Base-by-base conservation (phyloP, 2,797 vertebrate genomes). In the Sebastes goodei region DNA sequence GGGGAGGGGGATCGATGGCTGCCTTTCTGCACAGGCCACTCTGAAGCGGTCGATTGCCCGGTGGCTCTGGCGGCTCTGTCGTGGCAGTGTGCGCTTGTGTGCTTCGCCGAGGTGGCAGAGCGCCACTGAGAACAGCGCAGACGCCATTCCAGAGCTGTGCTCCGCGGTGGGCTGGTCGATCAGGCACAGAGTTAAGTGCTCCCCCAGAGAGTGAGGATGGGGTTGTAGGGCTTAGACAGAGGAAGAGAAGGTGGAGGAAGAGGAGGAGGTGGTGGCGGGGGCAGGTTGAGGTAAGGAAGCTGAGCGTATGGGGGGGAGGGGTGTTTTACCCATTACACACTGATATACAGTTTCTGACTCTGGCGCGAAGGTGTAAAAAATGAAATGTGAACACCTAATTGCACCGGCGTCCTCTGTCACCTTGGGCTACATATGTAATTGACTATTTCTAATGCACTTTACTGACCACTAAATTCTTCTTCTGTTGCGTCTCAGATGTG, bases 181-280 rank as follows among this genome's bases (percentile, higher is more conserved):
- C 92, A 88, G 93, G 94, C 94, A 95, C 94, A 94, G 95, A 95
- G 96, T 94, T 96, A 96, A 96, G 96, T 96, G 96, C 95, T 95
- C 92, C 94, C 94, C 95, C 92, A 89, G 93, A 92, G 94, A 94
- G 94, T 57, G 79, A 88, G 82, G 84, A 90, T 70, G 80, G 93
- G 88, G 91, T 93, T 83, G 84, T 82, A 89, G 89, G 89, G 86
- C 83, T 89, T 85, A 82, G 75, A 87, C 60, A 30, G 76, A 80
- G 85, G 82, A 78, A 77, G 76, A 79, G 73, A 81, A 86, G 79
- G 87, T 81, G 83, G 78, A 78, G 75, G 74, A 77, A 57, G 74
- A 80, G 57, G 73, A 72, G 76, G 77, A 63, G 60, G 76, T 23
- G 57, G 76, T 25, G 77, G 71, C 8, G 42, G 83, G 79, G 82